These are phyloP conservation scores for Berghia stephanieae DNA, from an alignment of 1,140 invertebrate genomes.

Conservation along the genomic window DNA sequence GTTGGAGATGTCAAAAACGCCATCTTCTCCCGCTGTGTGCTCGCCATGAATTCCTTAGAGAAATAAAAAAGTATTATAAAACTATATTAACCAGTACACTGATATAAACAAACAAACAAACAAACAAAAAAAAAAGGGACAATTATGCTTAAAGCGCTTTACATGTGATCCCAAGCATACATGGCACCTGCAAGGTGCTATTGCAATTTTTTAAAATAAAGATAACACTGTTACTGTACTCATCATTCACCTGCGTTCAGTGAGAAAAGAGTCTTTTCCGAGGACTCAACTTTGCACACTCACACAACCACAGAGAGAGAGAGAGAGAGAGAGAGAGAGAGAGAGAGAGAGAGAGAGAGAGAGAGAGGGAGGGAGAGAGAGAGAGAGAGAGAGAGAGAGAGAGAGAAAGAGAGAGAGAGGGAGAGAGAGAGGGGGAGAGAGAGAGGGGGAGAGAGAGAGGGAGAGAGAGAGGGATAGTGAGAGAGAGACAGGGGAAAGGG, in stretches of 20 bases:
- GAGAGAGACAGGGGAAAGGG: neutral
- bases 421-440: neutral
- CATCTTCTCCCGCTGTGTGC: conserved; percentile 79
- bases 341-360: no score
- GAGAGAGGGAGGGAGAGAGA: neutral
- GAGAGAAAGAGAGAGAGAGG: neutral
- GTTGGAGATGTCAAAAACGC: conserved; percentile 61
- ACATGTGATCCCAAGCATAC: no score
- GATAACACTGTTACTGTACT: no score
- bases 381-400: neutral
- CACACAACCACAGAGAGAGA: neutral
- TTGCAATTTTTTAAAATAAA: neutral
- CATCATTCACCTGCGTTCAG: neutral
- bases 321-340: no score
- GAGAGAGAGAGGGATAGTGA: neutral
- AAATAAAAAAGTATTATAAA: neutral
- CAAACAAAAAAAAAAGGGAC: neutral
- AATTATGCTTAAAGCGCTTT: no score
- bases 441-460: conserved; percentile 8
- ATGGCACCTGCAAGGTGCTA: neutral
- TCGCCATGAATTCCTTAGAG: conserved; percentile 86
- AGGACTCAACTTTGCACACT: neutral
- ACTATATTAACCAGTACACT: neutral
- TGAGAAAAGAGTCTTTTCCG: neutral
- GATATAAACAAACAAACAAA: neutral